Evolutionary conservation across 2,113 vertebrate species (phyloP).

Genomic region (Lamprotornis superbus): DNA sequence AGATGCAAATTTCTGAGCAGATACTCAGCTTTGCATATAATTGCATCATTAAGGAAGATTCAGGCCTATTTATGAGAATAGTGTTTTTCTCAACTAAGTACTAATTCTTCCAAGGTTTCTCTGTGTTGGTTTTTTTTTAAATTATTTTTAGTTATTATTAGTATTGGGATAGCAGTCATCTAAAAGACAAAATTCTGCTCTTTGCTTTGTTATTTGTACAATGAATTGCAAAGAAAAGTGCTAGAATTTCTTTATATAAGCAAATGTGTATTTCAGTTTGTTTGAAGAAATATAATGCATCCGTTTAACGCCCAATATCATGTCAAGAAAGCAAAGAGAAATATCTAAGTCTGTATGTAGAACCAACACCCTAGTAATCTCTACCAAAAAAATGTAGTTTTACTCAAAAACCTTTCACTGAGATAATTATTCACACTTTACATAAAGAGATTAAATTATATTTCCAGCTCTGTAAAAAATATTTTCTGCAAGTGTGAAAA

Average conservation of each 20-base stretch:
- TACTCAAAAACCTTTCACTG: background rate
- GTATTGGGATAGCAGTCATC: background rate
- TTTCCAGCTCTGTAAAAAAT: background rate
- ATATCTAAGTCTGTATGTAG: background rate
- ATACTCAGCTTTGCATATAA: background rate
- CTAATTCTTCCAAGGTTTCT: background rate
- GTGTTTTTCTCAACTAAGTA: background rate
- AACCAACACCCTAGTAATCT: background rate
- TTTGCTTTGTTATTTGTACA: background rate
- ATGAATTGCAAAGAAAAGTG: background rate
- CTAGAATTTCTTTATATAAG: background rate
- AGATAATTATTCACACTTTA: background rate
- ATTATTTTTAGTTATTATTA: background rate
- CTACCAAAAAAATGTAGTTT: background rate
- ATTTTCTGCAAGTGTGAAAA: background rate
- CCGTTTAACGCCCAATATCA: background rate
- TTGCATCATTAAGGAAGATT: background rate
- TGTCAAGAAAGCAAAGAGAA: background rate
- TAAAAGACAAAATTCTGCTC: background rate
- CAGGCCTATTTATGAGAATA: background rate
- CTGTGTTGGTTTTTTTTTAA: background rate
- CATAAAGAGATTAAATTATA: background rate
- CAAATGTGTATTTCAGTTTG: background rate
- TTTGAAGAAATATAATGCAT: background rate
- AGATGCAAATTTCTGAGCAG: background rate